Base-by-base conservation (phyloP, 2,113 vertebrate species). In the Nymphicus hollandicus region DNA sequence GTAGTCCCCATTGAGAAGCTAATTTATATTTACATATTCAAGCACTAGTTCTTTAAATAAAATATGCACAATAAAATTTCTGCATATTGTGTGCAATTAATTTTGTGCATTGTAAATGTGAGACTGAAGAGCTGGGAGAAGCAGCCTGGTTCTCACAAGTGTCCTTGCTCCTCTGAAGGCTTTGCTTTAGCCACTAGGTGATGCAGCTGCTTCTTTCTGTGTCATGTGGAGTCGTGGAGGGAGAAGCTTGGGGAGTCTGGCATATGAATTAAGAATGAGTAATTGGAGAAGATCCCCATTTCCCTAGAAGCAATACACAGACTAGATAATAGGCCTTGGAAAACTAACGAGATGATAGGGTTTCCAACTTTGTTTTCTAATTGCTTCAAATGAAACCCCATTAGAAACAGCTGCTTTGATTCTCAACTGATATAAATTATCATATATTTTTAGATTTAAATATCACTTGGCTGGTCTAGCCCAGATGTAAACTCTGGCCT, bases 301-400 rank as follows among this genome's bases (percentile, higher is more conserved):
- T 71, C 69, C 94, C 92, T 83, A 91, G 83, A 89, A 96, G 80
- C 5, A 73, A 85, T 91, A 52, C 35, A 27, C 65, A 92, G 70
- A 66, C 61, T 82, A 92, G 92, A 96, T 91, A 96, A 97, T 85
- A 89, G 66, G 69, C 72, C 47, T 89, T 84, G 93, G 86, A 96
- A 92, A 95, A 85, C 80, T 90, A 96, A 92, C 2, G 18, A 89
- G 88, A 91, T 92, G 77, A 93, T 93, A 95, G 90, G 64, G 82
- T 96, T 97, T 95, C 95, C 86, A 96, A 72, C 86, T 94, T 88
- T 37, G 17, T 96, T 95, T 96, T 90, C 92, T 94, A 96, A 96
- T 95, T 95, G 88, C 96, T 95, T 96, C 66, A 86, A 88, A 95
- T 95, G 86, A 96, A 91, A 93, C 66, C 77, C 93, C 61, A 70